phyloP scores from a whole-genome alignment of 2,113 vertebrate genomes.

The Climacteris rufus region DNA sequence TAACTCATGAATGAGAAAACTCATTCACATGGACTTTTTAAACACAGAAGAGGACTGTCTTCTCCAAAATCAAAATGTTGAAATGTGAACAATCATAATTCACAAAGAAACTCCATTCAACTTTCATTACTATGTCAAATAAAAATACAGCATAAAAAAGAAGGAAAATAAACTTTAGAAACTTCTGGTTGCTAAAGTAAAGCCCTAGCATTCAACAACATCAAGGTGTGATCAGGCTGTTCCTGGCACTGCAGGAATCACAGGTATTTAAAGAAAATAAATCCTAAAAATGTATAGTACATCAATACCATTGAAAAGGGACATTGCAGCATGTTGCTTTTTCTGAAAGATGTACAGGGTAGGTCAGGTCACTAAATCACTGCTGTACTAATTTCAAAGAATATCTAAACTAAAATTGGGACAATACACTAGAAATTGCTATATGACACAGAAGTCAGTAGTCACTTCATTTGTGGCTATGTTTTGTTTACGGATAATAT shows the following conservation, averaged over 20 bases:
- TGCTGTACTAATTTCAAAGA: not conserved
- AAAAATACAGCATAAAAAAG: not conserved
- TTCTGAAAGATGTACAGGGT: not conserved
- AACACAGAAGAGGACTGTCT: not conserved
- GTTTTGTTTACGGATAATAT: not conserved
- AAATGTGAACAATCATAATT: not conserved
- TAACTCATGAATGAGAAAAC: not conserved
- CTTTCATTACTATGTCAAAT: not conserved
- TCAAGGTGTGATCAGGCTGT: not conserved
- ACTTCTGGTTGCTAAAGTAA: not conserved
- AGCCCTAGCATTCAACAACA: not conserved
- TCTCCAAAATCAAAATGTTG: not conserved
- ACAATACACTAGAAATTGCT: not conserved
- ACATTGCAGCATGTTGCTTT: not conserved
- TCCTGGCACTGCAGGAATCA: not conserved
- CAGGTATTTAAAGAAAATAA: not conserved
- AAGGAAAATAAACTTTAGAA: not conserved
- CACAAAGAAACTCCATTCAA: not conserved
- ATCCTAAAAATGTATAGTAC: not conserved
- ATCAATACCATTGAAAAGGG: not conserved
- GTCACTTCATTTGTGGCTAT: not conserved
- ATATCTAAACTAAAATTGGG: not conserved
- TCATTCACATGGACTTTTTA: not conserved
- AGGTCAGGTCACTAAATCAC: not conserved
- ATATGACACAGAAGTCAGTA: not conserved